Conservation (phyloP, 1,140 invertebrate genomes). For the Himalopsyche phryganea region DNA sequence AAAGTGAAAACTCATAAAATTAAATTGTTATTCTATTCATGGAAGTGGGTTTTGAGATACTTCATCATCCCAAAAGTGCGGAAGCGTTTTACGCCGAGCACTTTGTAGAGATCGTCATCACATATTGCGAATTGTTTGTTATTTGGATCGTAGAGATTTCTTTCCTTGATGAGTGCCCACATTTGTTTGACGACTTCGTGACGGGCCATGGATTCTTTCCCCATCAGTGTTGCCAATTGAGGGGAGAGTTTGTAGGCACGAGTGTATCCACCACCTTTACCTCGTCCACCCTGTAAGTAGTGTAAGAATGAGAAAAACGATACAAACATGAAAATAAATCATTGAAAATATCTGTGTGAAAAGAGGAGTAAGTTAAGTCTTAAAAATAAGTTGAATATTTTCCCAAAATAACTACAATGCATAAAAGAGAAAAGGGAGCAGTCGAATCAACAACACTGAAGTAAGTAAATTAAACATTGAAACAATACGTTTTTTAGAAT, state of each 20-base stretch:
- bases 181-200: conserved; percentile 92
- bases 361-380: too few species aligned
- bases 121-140: conserved; percentile 94
- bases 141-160: conserved; percentile 87
- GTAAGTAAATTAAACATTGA: too few species aligned
- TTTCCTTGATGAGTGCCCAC: conserved; percentile 90
- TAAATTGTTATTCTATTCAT: conserved; percentile 53
- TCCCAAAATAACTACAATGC: too few species aligned
- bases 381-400: too few species aligned
- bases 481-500: too few species aligned
- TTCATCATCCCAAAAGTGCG: conserved; percentile 95
- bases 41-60: conserved; percentile 86
- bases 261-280: conserved; percentile 74
- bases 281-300: conserved; percentile 46
- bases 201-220: conserved; percentile 78
- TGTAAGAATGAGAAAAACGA: too few species aligned
- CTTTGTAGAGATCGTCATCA: conserved; percentile 84
- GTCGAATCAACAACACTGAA: too few species aligned
- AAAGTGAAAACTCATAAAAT: too few species aligned
- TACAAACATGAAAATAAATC: too few species aligned
- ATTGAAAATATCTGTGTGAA: too few species aligned
- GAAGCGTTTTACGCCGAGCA: conserved; percentile 87
- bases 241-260: conserved; percentile 79
- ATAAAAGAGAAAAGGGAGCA: too few species aligned
- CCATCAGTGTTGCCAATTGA: conserved; percentile 80